A percentile compares a stretch with the other conserved stretches of the same genome.
These are phyloP conservation scores for Drosophila sulfurigaster DNA, from an alignment of 1,140 invertebrate genomes.

Conservation along the genomic window DNA sequence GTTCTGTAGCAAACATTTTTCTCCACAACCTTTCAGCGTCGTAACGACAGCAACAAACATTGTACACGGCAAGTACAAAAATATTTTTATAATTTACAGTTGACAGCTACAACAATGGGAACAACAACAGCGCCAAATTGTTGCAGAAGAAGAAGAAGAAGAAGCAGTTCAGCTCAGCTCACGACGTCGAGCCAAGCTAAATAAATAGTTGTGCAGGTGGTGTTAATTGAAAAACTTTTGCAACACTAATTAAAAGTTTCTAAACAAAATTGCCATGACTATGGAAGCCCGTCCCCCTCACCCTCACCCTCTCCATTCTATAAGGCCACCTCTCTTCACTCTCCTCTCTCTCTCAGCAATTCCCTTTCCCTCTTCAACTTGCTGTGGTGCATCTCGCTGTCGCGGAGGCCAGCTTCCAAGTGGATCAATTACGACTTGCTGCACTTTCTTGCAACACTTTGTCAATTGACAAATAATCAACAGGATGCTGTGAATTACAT, in stretches of 20 bases:
- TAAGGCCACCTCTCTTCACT: too few species aligned
- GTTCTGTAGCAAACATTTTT: conserved; percentile 38
- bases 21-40: conserved; percentile 19
- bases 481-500: neutral
- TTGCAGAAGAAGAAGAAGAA: conserved; percentile 40
- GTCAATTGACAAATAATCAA: conserved; percentile 25
- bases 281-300: conserved; percentile 16
- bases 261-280: conserved; percentile 80
- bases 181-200: conserved; percentile 41
- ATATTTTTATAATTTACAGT: conserved; percentile 83
- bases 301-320: neutral
- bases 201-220: conserved; percentile 85
- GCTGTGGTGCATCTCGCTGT: neutral
- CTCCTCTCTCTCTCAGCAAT: neutral
- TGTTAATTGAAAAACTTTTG: conserved; percentile 85
- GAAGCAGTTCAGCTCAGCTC: neutral
- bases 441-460: conserved; percentile 12
- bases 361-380: neutral
- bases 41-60: conserved; percentile 19
- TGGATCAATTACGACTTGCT: conserved; percentile 30
- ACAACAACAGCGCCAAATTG: conserved; percentile 36
- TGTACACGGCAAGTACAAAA: conserved; percentile 55
- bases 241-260: conserved; percentile 85
- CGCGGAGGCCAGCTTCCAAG: neutral
- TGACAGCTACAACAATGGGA: conserved; percentile 69